A percentile compares a stretch with the other conserved stretches of the same genome.
These are phyloP conservation scores for Oscheius myriophilus DNA, from an alignment of 2,888 invertebrate genomes.

Conservation along the genomic window DNA sequence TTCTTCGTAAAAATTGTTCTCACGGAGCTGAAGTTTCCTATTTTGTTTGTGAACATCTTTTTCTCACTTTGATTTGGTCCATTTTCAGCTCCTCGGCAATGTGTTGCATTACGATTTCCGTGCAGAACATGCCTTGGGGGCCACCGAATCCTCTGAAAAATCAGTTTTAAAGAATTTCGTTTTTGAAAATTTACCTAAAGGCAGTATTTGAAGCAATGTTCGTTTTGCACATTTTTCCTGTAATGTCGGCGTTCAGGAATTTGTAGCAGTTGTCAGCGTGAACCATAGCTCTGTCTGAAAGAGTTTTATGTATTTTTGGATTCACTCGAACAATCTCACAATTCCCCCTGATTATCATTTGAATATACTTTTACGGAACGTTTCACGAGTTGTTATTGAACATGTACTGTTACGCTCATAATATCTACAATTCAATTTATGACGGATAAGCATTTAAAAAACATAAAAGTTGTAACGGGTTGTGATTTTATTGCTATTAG, in stretches of 20 bases:
- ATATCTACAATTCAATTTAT: too few species aligned
- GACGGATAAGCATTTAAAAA: too few species aligned
- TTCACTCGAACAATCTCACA: neutral
- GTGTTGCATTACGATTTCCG: slow-evolving; percentile 82
- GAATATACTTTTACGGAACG: neutral
- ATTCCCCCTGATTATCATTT: too few species aligned
- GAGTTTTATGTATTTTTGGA: neutral
- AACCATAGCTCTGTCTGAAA: slow-evolving; percentile 84
- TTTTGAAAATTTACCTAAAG: slow-evolving; percentile 78
- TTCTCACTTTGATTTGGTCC: slow-evolving; percentile 62
- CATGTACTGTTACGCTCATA: too few species aligned
- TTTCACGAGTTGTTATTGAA: too few species aligned
- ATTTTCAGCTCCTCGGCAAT: slow-evolving; percentile 76
- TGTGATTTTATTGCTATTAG: too few species aligned
- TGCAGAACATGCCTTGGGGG: slow-evolving; percentile 89
- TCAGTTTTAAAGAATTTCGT: neutral
- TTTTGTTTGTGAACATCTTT: too few species aligned
- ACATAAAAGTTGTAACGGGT: too few species aligned
- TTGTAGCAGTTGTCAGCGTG: slow-evolving; percentile 86
- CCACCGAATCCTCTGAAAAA: slow-evolving; percentile 79
- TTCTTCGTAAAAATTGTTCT: slow-evolving; percentile 83
- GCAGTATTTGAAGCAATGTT: slow-evolving; percentile 92
- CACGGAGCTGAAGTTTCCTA: slow-evolving; percentile 74
- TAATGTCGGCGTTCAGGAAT: slow-evolving; percentile 80
- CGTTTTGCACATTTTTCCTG: slow-evolving; percentile 80